Base-by-base conservation (phyloP, 2,888 invertebrate genomes). In the Cartodere bifasciata region DNA sequence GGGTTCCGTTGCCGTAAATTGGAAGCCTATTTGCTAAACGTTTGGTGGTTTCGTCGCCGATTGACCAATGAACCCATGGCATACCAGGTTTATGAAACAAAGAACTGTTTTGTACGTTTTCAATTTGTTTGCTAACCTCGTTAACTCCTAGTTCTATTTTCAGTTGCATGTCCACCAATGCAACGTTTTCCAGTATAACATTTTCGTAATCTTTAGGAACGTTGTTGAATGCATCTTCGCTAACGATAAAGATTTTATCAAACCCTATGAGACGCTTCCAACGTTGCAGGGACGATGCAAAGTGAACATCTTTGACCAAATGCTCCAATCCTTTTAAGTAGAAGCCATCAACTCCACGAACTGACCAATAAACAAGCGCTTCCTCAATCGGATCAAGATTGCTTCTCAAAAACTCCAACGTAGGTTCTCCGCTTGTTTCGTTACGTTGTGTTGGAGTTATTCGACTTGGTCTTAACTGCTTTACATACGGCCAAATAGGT, bases 341-440 rank as follows among this genome's bases (percentile, higher is more conserved):
- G 56, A 94, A 87, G 0, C 92, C 94, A 58, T 91, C 85, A 3
- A 91, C 80, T 4, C 82, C 84, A 38, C 73, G 65, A n/a, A 67
- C 61, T 13, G 73, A 52, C 86, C 85, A 87, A 47, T 69, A 70
- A 13, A 62, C 54, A 10, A 85, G 55, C 1, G 75, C 73, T 16
- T 65, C 60, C 37, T 75, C 67, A 28, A 82, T 66, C 2, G 61
- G 41, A 41, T 67, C 62, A 4, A 37, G 14, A 4, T 21, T 11
- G 2, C 17, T 13, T 17, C 30, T 36, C 10, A 38, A 34, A 26
- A 45, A 47, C 32, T 50, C 49, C 4, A 42, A 39, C 3, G 42
- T 36, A 2, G 43, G 38, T 13, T 45, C 38, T 4, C 36, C 23
- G 13, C 47, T 45, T 10, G 44, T 42, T 14, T 36, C 12, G 15